These are phyloP conservation scores for Heterohyrax brucei DNA, from an alignment of 2,797 vertebrate species.

Conservation along the genomic window DNA sequence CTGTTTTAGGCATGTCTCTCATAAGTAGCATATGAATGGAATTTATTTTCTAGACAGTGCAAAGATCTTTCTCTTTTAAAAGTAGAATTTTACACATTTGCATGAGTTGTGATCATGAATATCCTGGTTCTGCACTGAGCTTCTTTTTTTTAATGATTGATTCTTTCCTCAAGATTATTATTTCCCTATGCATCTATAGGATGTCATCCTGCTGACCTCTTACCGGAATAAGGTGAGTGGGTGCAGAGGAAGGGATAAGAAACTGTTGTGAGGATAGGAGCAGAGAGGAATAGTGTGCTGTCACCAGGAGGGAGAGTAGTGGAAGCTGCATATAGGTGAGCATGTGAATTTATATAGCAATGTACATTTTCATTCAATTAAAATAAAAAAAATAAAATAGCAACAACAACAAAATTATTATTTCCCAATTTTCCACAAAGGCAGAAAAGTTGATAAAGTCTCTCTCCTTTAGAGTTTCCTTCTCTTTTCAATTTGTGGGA, in stretches of 20 bases:
- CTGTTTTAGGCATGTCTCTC: neutral
- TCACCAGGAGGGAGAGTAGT: no score
- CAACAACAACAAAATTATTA: neutral
- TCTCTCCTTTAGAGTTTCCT: neutral
- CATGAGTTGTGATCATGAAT: neutral
- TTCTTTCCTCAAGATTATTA: neutral
- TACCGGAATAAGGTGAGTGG: no score
- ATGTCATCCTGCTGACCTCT: no score
- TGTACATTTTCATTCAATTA: no score
- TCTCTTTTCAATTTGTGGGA: neutral
- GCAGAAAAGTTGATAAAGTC: neutral
- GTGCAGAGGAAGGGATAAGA: no score
- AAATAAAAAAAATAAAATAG: no score
- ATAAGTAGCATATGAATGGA: neutral
- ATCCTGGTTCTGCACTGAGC: slow-evolving; percentile 7
- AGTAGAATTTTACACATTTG: neutral
- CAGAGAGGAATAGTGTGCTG: no score
- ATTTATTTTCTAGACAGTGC: neutral
- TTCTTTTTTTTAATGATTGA: slow-evolving; percentile 37
- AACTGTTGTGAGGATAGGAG: no score
- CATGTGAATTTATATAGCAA: no score
- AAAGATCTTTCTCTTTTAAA: slow-evolving; percentile 9
- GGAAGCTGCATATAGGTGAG: no score
- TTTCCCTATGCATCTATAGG: no score
- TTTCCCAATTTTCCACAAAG: slow-evolving; percentile 42